Percentiles rank a stretch among this genome's conserved stretches.
These are phyloP conservation scores for Hyles euphorbiae DNA, from an alignment of 1,140 invertebrate species.

Conservation along the genomic window DNA sequence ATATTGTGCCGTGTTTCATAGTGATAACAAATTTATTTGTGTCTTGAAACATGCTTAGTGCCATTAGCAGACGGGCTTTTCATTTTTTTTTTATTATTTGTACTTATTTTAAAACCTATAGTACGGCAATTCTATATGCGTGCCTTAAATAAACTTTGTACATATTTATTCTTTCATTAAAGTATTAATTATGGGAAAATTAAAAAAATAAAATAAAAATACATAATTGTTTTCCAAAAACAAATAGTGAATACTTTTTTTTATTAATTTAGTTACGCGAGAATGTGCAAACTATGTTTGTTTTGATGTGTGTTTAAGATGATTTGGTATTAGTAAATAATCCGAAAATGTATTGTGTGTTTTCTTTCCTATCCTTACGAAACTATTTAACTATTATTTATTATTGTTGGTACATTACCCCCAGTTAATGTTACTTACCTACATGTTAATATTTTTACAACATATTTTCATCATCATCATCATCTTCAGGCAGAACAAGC, in stretches of 20 bases:
- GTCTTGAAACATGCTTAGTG: slow-evolving; percentile 64
- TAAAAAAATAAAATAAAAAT: slow-evolving; percentile 40
- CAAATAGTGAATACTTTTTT: slow-evolving; percentile 36
- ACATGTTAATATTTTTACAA: too few relatives aligned
- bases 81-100: slow-evolving; percentile 52
- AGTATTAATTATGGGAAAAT: slow-evolving; percentile 67
- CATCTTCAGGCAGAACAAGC: too few relatives aligned
- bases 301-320: slow-evolving; percentile 73
- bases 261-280: slow-evolving; percentile 63
- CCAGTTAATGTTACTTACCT: too few relatives aligned
- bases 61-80: slow-evolving; percentile 55
- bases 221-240: slow-evolving; percentile 68
- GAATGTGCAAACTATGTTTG: slow-evolving; percentile 74
- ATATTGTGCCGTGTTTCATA: slow-evolving; percentile 54
- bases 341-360: slow-evolving; percentile 48
- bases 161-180: slow-evolving; percentile 66
- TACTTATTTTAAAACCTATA: slow-evolving; percentile 51
- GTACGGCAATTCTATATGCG: slow-evolving; percentile 56
- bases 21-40: slow-evolving; percentile 33
- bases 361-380: slow-evolving; percentile 23
- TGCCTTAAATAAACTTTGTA: slow-evolving; percentile 69
- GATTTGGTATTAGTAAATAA: slow-evolving; percentile 74
- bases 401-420: too few relatives aligned
- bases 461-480: too few relatives aligned
- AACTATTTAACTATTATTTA: too few relatives aligned